Base-by-base conservation (phyloP, 1,140 invertebrate species). In the Atopsyche davidsoni region DNA sequence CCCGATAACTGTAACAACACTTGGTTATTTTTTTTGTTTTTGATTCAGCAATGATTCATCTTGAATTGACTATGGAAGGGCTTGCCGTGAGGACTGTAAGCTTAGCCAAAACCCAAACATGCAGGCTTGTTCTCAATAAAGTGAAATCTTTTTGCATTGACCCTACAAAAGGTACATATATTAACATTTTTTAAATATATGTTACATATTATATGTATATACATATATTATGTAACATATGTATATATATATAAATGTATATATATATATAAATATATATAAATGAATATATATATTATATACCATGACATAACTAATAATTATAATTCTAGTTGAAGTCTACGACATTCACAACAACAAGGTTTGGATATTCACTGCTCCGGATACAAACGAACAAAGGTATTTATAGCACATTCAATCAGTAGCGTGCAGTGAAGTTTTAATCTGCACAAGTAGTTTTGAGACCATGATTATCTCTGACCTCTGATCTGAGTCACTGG, bases 51-150 rank as follows among this genome's bases (percentile, higher is more conserved):
- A 50, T 57, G 51, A 23, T 47, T 6, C 51, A 53, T 53, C 31
- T 57, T 4, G 55, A 57, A 28, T 17, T 51, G 7, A 57, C 42
- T 34, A 35, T 57, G 14, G 51, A 57, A 51, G 55, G 51, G 28
- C 18, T 57, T 10, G 46, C 51, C 7, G 10, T 53, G 9, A 16
- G 55, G 16, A 50, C 42, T 50, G 25, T 53, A 3, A 42, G 21
- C 38, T 28, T 53, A 23, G 7, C 2, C 9, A 35, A 53, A 22
- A 23, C 25, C 21, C 6, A 18, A 34, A 53, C 55, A 13, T 34
- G 53, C 39, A 25, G 46, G 28, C 32, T 57, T 38, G 35, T 46
- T 14, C 24, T 57, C 11, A 50, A 57, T 21, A 51, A 31, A 23
- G 22, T 57, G 1, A 57, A 51, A 51, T 21, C 52, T 18, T 57